These are phyloP conservation scores for Chamaetylas fuelleborni DNA, from an alignment of 2,113 vertebrate species.

Conservation along the genomic window DNA sequence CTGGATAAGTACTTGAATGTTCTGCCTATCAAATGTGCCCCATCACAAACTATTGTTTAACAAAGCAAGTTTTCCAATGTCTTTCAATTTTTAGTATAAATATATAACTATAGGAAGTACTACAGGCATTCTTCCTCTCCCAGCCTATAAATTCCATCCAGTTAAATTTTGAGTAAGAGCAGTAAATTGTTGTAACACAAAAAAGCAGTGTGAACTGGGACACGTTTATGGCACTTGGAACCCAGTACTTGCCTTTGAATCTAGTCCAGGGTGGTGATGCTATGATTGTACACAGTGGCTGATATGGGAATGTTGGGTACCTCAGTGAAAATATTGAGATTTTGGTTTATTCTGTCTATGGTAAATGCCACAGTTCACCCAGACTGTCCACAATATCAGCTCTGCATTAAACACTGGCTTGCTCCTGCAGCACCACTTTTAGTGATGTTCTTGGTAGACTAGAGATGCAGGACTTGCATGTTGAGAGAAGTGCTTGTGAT, in stretches of 20 bases:
- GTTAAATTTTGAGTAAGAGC: not conserved
- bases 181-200: not conserved
- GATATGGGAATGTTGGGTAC: not conserved
- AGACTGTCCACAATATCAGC: not conserved
- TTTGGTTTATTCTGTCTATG: not conserved
- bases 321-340: not conserved
- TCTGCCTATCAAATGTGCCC: slow-evolving; percentile 32
- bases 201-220: not conserved
- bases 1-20: slow-evolving; percentile 47
- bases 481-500: not conserved
- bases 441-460: not conserved
- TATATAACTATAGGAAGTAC: not conserved
- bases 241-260: not conserved
- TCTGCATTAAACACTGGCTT: not conserved
- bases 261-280: not conserved
- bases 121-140: not conserved
- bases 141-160: not conserved
- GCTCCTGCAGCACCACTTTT: not conserved
- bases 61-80: not conserved
- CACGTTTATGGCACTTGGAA: not conserved
- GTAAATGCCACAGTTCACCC: not conserved
- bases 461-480: not conserved
- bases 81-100: not conserved
- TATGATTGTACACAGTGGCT: fast-evolving
- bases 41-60: slow-evolving; percentile 8